Percentiles rank a stretch among this genome's conserved stretches.
Evolutionary conservation across 1,140 invertebrate species (phyloP).

Genomic region (Drosophila varians): DNA sequence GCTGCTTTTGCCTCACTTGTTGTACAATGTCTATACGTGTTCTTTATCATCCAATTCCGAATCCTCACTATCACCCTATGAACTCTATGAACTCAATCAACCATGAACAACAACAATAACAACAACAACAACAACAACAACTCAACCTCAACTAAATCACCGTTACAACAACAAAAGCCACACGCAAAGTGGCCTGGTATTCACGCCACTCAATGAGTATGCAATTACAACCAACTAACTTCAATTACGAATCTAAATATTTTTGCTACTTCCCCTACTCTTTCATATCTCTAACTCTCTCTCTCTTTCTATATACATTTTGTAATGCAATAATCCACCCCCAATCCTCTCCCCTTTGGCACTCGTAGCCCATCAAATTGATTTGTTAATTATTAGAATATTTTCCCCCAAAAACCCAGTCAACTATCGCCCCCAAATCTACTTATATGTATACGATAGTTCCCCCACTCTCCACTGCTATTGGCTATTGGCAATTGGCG

Average conservation of each 20-base stretch:
- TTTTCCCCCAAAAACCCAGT: conserved; percentile 41
- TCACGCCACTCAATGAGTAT: conserved; percentile 83
- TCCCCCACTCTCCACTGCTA: too few species aligned
- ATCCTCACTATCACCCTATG: conserved; percentile 45
- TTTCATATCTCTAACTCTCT: background rate
- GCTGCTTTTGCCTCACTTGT: conserved; percentile 34
- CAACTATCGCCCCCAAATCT: conserved; percentile 21
- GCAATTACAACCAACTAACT: conserved; percentile 70
- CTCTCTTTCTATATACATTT: conserved; percentile 9
- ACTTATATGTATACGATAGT: too few species aligned
- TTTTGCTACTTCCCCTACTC: conserved; percentile 28
- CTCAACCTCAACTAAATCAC: conserved; percentile 34
- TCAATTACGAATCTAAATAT: conserved; percentile 47
- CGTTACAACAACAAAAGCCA: conserved; percentile 61
- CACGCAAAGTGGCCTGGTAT: conserved; percentile 81
- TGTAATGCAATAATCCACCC: conserved; percentile 38
- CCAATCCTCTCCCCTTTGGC: conserved; percentile 6
- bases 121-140: conserved; percentile 50
- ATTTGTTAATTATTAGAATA: conserved; percentile 73
- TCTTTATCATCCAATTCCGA: conserved; percentile 40
- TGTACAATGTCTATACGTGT: conserved; percentile 49
- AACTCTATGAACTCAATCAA: conserved; percentile 14
- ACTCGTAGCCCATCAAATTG: conserved; percentile 56
- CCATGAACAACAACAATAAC: conserved; percentile 8
- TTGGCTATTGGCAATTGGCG: too few species aligned